A percentile compares a stretch with the other conserved stretches of the same genome.
Conservation (phyloP, 2,113 vertebrate genomes). For the Parotia lawesii region DNA sequence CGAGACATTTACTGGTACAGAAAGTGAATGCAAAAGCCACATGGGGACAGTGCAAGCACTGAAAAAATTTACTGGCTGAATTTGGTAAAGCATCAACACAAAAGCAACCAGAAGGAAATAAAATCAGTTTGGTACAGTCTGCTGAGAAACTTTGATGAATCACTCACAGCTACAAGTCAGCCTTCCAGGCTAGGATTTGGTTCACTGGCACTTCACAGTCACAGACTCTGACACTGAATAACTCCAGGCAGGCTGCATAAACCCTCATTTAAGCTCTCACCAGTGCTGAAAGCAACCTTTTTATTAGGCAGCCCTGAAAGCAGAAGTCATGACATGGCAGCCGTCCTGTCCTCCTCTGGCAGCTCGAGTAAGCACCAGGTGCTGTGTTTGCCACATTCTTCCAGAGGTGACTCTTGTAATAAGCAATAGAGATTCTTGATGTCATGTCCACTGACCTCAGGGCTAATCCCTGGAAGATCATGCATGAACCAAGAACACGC, state of each 20-base stretch:
- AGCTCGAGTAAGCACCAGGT: neutral
- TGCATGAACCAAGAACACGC: neutral
- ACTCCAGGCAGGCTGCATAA: neutral
- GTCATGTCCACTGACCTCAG: neutral
- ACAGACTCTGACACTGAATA: neutral
- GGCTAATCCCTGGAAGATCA: neutral
- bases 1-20: neutral
- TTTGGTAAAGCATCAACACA: neutral
- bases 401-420: neutral
- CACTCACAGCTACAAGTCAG: neutral
- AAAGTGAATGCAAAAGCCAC: neutral
- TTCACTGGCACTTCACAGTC: neutral
- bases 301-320: neutral
- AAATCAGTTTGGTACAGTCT: neutral
- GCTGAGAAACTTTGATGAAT: neutral
- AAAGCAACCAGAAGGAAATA: neutral
- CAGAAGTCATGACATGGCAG: neutral
- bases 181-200: neutral
- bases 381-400: neutral
- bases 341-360: neutral
- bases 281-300: neutral
- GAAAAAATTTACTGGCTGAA: neutral
- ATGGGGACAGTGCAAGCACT: neutral
- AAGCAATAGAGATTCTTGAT: neutral
- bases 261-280: neutral